phyloP scores from a whole-genome alignment of 2,113 vertebrate species.

The Hylia prasina region DNA sequence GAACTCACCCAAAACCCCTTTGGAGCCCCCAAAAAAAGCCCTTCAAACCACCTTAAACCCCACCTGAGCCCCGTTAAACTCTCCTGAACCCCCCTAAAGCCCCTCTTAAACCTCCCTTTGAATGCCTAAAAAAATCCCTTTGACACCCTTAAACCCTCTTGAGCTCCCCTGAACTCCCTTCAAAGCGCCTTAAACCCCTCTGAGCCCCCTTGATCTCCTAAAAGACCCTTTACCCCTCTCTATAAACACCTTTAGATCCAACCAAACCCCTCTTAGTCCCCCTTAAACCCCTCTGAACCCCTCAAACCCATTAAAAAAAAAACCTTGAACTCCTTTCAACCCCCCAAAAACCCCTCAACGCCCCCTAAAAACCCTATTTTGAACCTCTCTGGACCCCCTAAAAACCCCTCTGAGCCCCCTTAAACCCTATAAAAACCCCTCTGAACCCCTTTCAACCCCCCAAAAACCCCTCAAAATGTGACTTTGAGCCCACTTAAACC shows the following conservation, averaged over 20 bases:
- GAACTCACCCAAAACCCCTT: neutral
- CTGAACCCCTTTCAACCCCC: neutral
- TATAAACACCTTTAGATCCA: neutral
- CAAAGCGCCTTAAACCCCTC: neutral
- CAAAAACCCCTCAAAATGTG: neutral
- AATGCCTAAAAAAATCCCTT: neutral
- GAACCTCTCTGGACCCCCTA: neutral
- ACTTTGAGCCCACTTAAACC: too few relatives aligned
- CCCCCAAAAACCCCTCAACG: rapidly evolving
- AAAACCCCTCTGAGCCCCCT: neutral
- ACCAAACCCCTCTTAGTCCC: neutral
- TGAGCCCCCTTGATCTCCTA: neutral
- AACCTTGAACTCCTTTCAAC: too few relatives aligned
- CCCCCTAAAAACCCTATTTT: neutral
- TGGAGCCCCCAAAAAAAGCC: neutral
- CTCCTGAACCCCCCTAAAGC: too few relatives aligned
- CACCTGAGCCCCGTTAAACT: too few relatives aligned
- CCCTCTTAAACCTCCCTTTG: rapidly evolving
- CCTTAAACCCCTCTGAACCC: neutral
- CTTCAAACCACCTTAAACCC: neutral
- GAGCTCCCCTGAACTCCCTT: neutral
- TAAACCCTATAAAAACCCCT: neutral
- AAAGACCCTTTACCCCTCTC: neutral
- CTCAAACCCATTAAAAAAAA: neutral
- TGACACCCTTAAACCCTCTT: neutral